Percentiles rank a stretch among this genome's conserved stretches.
Conservation (phyloP, 2,113 vertebrate genomes). For the Ginglymostoma cirratum region DNA sequence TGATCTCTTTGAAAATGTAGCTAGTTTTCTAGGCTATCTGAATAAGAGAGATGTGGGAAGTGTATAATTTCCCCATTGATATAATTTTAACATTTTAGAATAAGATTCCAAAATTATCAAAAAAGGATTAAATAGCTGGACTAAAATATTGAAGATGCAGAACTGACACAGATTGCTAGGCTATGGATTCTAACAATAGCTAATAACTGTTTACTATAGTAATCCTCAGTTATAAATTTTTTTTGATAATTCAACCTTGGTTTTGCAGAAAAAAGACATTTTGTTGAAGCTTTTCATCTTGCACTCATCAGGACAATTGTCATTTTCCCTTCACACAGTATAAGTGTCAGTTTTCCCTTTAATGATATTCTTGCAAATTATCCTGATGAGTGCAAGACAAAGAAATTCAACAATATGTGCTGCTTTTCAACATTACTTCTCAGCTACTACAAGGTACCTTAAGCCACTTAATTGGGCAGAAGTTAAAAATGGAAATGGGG, state of each 20-base stretch:
- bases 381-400: too few relatives aligned
- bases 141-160: neutral
- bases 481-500: neutral
- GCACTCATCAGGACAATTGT: too few relatives aligned
- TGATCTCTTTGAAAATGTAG: neutral
- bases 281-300: too few relatives aligned
- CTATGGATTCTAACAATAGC: neutral
- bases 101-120: neutral
- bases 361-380: too few relatives aligned
- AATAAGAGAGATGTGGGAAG: neutral
- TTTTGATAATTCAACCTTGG: too few relatives aligned
- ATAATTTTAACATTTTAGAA: neutral
- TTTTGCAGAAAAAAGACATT: too few relatives aligned
- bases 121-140: neutral
- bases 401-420: too few relatives aligned
- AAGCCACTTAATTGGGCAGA: neutral
- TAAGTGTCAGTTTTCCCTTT: too few relatives aligned
- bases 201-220: neutral
- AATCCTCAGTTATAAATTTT: too few relatives aligned
- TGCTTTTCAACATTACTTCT: too few relatives aligned
- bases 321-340: too few relatives aligned
- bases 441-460: neutral
- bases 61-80: neutral
- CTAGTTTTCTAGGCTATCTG: neutral
- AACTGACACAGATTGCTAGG: neutral